Evolutionary conservation across 2,797 vertebrate genomes (phyloP), one percentile per base, ranked within the genome.

Genomic region (Philypnodon macrostomus): DNA sequence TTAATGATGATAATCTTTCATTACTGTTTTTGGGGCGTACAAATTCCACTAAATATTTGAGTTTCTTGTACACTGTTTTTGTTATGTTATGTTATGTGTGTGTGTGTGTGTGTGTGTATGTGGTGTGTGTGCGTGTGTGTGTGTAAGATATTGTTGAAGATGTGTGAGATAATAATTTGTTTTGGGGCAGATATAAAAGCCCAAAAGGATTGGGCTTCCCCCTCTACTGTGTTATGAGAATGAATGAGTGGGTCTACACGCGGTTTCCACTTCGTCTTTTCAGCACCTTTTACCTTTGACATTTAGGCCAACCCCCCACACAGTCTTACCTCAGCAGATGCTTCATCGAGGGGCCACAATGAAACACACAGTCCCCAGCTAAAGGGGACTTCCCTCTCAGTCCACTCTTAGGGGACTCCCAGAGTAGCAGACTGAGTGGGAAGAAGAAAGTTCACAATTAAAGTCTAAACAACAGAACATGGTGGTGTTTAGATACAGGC

Each of bases 271-370:
- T 72, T 51, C 54, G 63, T 10, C 63, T 70, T 50, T 68, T 64
- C 29, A n/a, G 47, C 64, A 75, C 63, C 71, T 73, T 81, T 84
- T 82, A 86, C 84, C 79, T 86, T 83, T 85, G 84, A 85, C 85
- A 85, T 86, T 81, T 73, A 80, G 67, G 67, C 70, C 76, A 75
- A 77, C 67, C 64, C 79, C 81, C 68, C 83, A 80, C 83, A 72
- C 79, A 73, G 54, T 66, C 70, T 63, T 75, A 53, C 74, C 42
- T 71, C 44, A 63, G 47, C 64, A 63, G 74, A 73, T 80, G 77
- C 64, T 73, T 50, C 66, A 58, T 36, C 38, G 49, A 73, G 73
- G 68, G 80, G 73, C 75, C 61, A 53, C 61, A 68, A 61, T 69
- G 37, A 47, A 58, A 58, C 41, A 58, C 47, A 68, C 53, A 67